A percentile compares a stretch with the other conserved stretches of the same genome.
Conservation (phyloP, 2,888 invertebrate species). For the Margaritifera margaritifera region DNA sequence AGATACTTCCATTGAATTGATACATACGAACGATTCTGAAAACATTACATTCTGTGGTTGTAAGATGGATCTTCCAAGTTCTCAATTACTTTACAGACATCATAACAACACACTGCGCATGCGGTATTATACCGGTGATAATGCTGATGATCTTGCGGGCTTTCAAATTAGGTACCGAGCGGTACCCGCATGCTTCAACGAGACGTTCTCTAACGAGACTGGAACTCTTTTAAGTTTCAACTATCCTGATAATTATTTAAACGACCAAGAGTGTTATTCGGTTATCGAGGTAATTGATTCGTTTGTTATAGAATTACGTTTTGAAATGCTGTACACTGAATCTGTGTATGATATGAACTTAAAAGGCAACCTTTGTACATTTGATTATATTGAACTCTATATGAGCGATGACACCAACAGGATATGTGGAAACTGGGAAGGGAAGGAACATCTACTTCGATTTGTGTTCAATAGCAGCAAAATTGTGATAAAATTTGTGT, state of each 20-base stretch:
- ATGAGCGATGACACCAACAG: constrained; percentile 17
- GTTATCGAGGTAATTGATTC: constrained; percentile 25
- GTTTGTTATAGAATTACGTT: constrained; percentile 36
- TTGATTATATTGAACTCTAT: constrained; percentile 49
- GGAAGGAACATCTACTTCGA: constrained; percentile 34
- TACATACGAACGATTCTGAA: too few species aligned
- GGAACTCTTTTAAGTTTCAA: constrained; percentile 78
- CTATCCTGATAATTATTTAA: constrained; percentile 74
- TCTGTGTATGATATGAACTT: constrained; percentile 26
- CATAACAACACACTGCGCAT: constrained; percentile 1
- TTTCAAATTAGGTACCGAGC: constrained; percentile 33
- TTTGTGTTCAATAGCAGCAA: constrained; percentile 31
- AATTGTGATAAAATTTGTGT: constrained; percentile 40
- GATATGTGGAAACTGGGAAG: constrained; percentile 52
- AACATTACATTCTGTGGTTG: too few species aligned
- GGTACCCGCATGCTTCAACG: constrained; percentile 34
- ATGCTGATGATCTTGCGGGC: constrained; percentile 17
- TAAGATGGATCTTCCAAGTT: not conserved
- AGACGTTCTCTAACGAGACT: constrained; percentile 34
- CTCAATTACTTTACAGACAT: not conserved
- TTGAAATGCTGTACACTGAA: constrained; percentile 46
- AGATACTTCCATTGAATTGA: too few species aligned
- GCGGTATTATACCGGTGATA: constrained; percentile 2
- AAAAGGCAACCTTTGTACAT: constrained; percentile 33
- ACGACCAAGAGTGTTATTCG: constrained; percentile 39